Base-by-base conservation (phyloP, 2,797 vertebrate species). In the Delichon dasypus region DNA sequence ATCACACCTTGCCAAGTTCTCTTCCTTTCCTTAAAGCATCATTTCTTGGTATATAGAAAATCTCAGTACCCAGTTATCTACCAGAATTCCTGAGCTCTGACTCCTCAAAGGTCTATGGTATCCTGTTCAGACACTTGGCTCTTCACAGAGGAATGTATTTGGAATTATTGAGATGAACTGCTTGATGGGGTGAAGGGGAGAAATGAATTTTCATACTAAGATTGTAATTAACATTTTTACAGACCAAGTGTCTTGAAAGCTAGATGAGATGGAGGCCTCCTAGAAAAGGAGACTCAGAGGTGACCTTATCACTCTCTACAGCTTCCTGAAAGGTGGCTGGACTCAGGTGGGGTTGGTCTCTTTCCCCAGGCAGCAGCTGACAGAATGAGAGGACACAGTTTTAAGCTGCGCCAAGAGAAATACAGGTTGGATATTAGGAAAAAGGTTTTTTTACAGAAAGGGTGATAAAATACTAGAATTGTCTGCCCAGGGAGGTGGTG, bases 81-180 rank as follows among this genome's bases (percentile, higher is more conserved):
- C 50, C 90, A 97, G 86, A 93, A 92, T 79, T 97, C 96, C 96
- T 95, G 94, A 96, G 78, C 85, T 77, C 73, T 95, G 85, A 74
- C 81, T 96, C 75, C 88, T 95, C 90, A 90, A 88, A 95, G 87
- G 82, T 88, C 90, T 95, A 42, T 8, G 34, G 86, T 96, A 91
- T 73, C 87, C 97, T 95, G 77, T 93, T 96, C 94, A 94, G 62
- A 91, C 66, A 93, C 65, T 77, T 88, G 71, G 51, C 34, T 88
- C 34, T 45, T 86, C 81, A 62, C 71, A 94, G 62, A 85, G 83
- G 25, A 94, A 95, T 72, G 36, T 78, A 93, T 89, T 78, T 95
- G 73, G 93, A 98, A 96, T 94, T 93, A 96, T 21, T 62, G 36
- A 78, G 76, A 94, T 96, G 64, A 89, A 93, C 82, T 89, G 38